Evolutionary conservation across 2,113 vertebrate species (phyloP), one percentile per base, ranked within the genome.

Genomic region (Dunckerocampus dactyliophorus): DNA sequence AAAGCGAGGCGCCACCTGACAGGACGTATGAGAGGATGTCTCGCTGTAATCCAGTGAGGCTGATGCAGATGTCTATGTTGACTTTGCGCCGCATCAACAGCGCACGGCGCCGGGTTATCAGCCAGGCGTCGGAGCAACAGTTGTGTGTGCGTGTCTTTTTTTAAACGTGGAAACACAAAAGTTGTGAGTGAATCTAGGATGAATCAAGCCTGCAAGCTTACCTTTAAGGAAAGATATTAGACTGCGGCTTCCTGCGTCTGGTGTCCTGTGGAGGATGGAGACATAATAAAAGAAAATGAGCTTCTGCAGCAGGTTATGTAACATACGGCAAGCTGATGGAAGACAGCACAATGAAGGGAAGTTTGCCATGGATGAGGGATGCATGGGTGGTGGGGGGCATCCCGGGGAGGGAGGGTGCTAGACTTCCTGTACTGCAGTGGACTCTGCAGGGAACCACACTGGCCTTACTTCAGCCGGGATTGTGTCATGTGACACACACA

Each of bases 171-270:
- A 16, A 10, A 43, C 56, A 37, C 34, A n/a, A 16, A 42, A 13
- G 39, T 28, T 34, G 31, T 34, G 31, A 4, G 31, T 34, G 24
- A 3, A 5, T 28, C 24, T 34, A 34, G 7, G 4, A 34, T 34
- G 10, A 19, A 19, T 1, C 4, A 19, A 17, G 56, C 49, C 65
- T 1, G 21, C 58, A 28, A 37, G 63, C 89, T 87, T 90, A 90
- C 90, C 90, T 89, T 83, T 62, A 67, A 72, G 16, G 58, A 66
- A 77, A 72, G 57, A 62, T 79, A 71, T 87, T 83, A 79, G 22
- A 64, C 76, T 58, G 80, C 64, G 71, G 63, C 12, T 34, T 67
- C 53, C 50, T 13, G 21, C 75, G 65, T 80, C 63, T 69, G 7
- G 39, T 0, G 65, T 59, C 80, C 88, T 89, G 82, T 67, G 62